Evolutionary conservation across 2,888 invertebrate genomes (phyloP).

Genomic region (Caenorhabditis uteleia): DNA sequence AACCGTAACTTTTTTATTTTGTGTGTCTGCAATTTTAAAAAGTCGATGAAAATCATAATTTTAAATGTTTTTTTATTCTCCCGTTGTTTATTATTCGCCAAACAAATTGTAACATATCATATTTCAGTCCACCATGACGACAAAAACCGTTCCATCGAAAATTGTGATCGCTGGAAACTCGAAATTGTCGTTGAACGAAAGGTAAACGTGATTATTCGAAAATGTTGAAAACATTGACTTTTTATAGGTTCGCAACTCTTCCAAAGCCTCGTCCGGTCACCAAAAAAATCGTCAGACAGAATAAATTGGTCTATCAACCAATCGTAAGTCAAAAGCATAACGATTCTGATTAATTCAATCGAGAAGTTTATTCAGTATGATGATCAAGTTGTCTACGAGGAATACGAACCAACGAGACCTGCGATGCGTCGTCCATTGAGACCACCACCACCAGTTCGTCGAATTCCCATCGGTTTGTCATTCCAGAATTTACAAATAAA

Average conservation of each 20-base stretch:
- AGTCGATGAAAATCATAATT: neutral
- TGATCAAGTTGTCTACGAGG: no score
- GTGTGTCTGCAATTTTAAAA: neutral
- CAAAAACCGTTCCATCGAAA: conserved; percentile 30
- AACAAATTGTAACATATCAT: neutral
- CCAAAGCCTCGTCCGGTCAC: conserved; percentile 1
- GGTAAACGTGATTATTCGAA: conserved; percentile 9
- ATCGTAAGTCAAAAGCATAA: neutral
- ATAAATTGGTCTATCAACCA: neutral
- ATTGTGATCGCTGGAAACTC: conserved; percentile 42
- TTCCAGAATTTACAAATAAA: neutral
- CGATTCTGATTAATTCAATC: neutral
- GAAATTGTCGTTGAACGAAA: conserved; percentile 34
- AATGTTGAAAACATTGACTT: neutral
- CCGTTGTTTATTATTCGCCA: no score
- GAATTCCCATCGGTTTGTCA: neutral
- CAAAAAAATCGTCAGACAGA: neutral
- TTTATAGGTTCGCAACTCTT: conserved; percentile 3
- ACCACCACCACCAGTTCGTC: neutral
- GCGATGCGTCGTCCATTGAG: no score
- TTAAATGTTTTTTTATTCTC: conserved; percentile 2
- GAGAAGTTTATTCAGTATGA: neutral
- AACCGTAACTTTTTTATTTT: neutral
- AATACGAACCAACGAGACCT: no score
- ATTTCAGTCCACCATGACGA: conserved; percentile 8